phyloP scores from a whole-genome alignment of 2,797 vertebrate species.

The Notamacropus eugenii region DNA sequence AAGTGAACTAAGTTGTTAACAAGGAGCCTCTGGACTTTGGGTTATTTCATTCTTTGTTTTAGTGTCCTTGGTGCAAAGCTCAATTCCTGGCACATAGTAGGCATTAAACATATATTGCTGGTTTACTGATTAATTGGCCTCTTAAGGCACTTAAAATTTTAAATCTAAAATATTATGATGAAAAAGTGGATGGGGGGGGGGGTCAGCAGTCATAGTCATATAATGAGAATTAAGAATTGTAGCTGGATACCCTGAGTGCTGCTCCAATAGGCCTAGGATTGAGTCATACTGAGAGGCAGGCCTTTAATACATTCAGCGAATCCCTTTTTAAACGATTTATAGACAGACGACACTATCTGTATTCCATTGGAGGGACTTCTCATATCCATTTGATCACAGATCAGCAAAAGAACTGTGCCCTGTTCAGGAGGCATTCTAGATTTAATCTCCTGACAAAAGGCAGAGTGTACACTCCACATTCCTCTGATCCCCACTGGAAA shows the following conservation, averaged over 20 bases:
- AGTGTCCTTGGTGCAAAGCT: background rate
- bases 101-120: background rate
- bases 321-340: background rate
- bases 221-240: background rate
- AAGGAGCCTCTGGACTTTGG: too few species aligned
- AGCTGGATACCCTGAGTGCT: background rate
- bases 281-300: background rate
- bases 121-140: background rate
- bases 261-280: too few species aligned
- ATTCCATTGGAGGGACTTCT: background rate
- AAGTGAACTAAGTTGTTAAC: too few species aligned
- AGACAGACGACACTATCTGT: background rate
- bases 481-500: background rate
- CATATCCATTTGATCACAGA: background rate
- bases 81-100: background rate
- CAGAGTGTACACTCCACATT: slow-evolving; percentile 40
- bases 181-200: background rate
- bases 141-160: background rate
- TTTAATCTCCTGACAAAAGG: slow-evolving; percentile 53
- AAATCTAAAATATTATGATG: background rate
- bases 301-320: background rate
- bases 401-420: background rate
- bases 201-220: background rate
- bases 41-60: background rate
- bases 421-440: slow-evolving; percentile 27